Conservation (phyloP, 2,797 vertebrate genomes). For the Neomorphus geoffroyi region DNA sequence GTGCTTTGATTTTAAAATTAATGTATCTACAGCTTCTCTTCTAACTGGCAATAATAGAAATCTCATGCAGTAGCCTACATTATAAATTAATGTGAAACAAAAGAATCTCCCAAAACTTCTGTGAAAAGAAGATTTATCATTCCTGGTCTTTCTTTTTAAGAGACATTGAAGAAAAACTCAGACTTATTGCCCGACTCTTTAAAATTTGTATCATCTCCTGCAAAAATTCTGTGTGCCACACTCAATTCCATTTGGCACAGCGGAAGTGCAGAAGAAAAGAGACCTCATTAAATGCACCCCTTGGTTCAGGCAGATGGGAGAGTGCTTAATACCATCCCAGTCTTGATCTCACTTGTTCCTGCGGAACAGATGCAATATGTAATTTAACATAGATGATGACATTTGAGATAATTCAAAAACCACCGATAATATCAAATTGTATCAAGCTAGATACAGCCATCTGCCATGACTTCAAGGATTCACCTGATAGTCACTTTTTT, state of each 20-base stretch:
- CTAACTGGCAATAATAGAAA: background rate
- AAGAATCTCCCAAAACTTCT: background rate
- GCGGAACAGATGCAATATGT: slow-evolving; percentile 40
- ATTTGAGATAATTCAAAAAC: slow-evolving; percentile 51
- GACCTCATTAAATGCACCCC: background rate
- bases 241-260: background rate
- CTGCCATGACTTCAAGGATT: slow-evolving; percentile 19
- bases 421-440: slow-evolving; percentile 35
- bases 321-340: slow-evolving; percentile 5
- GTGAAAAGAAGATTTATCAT: background rate
- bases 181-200: background rate
- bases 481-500: background rate
- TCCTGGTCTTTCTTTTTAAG: background rate
- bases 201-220: background rate
- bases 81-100: background rate
- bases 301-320: slow-evolving; percentile 28
- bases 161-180: background rate
- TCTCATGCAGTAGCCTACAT: background rate
- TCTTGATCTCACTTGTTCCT: slow-evolving; percentile 11
- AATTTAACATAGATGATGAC: slow-evolving; percentile 36
- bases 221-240: background rate
- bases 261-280: background rate
- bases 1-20: background rate
- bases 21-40: background rate
- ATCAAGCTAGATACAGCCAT: slow-evolving; percentile 21